phyloP scores from a whole-genome alignment of 2,888 invertebrate genomes.

The Phaonia tiefii region DNA sequence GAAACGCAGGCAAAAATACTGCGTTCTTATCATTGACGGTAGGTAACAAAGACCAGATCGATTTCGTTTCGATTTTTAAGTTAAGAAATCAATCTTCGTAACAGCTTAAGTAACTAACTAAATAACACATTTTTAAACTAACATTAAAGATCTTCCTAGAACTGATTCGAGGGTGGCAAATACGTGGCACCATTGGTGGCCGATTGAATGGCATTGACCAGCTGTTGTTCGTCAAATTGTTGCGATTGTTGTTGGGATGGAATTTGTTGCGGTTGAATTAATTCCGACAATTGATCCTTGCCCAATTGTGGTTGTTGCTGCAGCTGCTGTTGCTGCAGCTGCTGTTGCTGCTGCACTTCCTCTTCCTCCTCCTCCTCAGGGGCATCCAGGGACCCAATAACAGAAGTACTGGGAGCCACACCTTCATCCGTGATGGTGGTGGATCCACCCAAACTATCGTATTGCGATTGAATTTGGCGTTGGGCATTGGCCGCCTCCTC shows the following conservation, averaged over 20 bases:
- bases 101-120: slow-evolving; percentile 75
- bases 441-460: slow-evolving; percentile 77
- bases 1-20: slow-evolving; percentile 1
- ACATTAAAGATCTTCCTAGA: slow-evolving; percentile 75
- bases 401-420: slow-evolving; percentile 77
- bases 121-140: slow-evolving; percentile 72
- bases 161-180: slow-evolving; percentile 73
- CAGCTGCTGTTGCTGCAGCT: slow-evolving; percentile 62
- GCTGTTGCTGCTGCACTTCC: slow-evolving; percentile 65
- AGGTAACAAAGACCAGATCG: slow-evolving; percentile 50
- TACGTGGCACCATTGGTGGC: slow-evolving; percentile 72
- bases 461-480: slow-evolving; percentile 79
- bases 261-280: slow-evolving; percentile 5
- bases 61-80: background rate
- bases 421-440: slow-evolving; percentile 79
- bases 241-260: background rate
- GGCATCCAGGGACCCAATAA: slow-evolving; percentile 77
- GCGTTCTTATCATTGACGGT: no score
- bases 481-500: slow-evolving; percentile 79
- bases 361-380: slow-evolving; percentile 74
- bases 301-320: slow-evolving; percentile 37
- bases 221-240: slow-evolving; percentile 46
- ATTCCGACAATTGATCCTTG: slow-evolving; percentile 25
- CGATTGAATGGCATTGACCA: slow-evolving; percentile 53
- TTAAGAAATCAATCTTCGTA: slow-evolving; percentile 57